A percentile compares a stretch with the other conserved stretches of the same genome.
Evolutionary conservation across 1,140 invertebrate species (phyloP).

Genomic region (Steinernema feltiae): DNA sequence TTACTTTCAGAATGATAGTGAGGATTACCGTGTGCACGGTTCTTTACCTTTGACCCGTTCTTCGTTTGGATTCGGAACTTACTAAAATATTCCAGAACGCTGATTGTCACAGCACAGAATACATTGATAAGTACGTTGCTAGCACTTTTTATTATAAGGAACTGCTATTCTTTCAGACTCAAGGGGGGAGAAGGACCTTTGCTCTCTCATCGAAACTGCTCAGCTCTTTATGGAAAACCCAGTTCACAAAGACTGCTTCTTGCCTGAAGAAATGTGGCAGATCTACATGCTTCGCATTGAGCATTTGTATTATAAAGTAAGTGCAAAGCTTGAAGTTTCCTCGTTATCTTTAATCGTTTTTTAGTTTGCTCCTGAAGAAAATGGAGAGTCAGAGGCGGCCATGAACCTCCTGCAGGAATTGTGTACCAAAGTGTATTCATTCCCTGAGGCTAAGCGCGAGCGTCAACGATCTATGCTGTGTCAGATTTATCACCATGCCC

Average conservation of each 20-base stretch:
- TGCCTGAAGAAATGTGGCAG: constrained; percentile 86
- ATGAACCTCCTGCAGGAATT: constrained; percentile 83
- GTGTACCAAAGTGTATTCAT: constrained; percentile 89
- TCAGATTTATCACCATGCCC: constrained; percentile 94
- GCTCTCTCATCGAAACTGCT: constrained; percentile 81
- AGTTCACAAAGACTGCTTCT: constrained; percentile 51
- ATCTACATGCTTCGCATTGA: constrained; percentile 91
- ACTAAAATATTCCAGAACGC: constrained; percentile 86
- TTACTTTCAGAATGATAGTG: constrained; percentile 35
- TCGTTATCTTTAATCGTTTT: constrained; percentile 7
- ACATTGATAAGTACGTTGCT: constrained; percentile 67
- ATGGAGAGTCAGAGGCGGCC: constrained; percentile 64
- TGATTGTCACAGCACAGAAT: constrained; percentile 96
- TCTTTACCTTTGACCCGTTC: constrained; percentile 60
- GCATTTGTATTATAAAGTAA: constrained; percentile 88
- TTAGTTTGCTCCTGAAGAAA: constrained; percentile 13
- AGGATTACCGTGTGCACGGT: constrained; percentile 66
- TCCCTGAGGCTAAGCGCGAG: constrained; percentile 81
- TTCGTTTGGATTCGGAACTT: constrained; percentile 79
- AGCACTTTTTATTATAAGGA: constrained; percentile 15
- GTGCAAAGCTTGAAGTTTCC: constrained; percentile 13
- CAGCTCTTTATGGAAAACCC: constrained; percentile 50
- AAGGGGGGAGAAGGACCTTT: constrained; percentile 87
- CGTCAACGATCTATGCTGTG: constrained; percentile 92
- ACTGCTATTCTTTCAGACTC: constrained; percentile 63